phyloP scores from a whole-genome alignment of 2,888 invertebrate genomes.

The Drosophila anomalata region DNA sequence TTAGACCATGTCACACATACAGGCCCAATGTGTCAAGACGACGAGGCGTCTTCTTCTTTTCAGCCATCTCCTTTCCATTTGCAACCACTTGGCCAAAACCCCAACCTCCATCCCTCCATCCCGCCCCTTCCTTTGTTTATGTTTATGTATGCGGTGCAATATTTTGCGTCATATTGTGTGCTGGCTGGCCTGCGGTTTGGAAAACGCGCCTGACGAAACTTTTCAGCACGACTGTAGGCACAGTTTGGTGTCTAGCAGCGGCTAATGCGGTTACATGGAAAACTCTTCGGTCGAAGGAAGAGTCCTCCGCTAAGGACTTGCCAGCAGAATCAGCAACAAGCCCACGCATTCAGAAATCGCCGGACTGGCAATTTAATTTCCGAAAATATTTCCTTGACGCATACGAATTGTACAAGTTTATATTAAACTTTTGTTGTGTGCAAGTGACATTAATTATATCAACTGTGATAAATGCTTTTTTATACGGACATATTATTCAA shows the following conservation, averaged over 20 bases:
- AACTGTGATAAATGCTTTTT: conserved; percentile 72
- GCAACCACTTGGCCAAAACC: not conserved
- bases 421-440: conserved; percentile 49
- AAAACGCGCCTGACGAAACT: conserved; percentile 40
- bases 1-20: conserved; percentile 68
- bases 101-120: not conserved
- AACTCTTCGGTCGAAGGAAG: conserved; percentile 17
- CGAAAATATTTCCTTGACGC: conserved; percentile 37
- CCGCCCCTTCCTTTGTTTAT: conserved; percentile 38
- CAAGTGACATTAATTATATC: conserved; percentile 69
- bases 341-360: conserved; percentile 17
- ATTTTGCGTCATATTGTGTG: conserved; percentile 65
- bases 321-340: conserved; percentile 13
- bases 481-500: conserved; percentile 66
- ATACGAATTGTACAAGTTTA: conserved; percentile 48
- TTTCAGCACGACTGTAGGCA: conserved; percentile 58
- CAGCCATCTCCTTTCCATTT: conserved; percentile 11
- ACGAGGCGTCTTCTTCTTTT: conserved; percentile 24
- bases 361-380: conserved; percentile 44
- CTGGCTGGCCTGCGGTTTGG: conserved; percentile 52
- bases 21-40: conserved; percentile 54
- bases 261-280: conserved; percentile 61
- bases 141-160: conserved; percentile 73
- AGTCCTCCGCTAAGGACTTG: conserved; percentile 13
- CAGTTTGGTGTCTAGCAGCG: conserved; percentile 61